Evolutionary conservation across 2,113 vertebrate species (phyloP).

Genomic region (Tychaedon coryphoeus): DNA sequence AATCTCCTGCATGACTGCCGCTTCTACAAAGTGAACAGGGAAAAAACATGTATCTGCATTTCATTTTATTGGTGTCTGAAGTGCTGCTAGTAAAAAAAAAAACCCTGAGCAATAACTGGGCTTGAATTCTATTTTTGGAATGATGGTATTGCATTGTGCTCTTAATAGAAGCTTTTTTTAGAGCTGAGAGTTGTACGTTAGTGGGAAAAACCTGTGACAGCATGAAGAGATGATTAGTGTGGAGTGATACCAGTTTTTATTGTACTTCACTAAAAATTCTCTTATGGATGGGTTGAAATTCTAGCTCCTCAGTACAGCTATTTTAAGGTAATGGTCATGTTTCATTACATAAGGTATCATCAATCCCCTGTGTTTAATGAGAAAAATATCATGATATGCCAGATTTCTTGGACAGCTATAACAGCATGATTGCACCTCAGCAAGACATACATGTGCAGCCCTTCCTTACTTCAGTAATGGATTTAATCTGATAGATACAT

Average conservation of each 20-base stretch:
- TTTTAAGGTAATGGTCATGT: background rate
- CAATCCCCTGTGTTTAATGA: background rate
- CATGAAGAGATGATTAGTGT: background rate
- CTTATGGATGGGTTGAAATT: background rate
- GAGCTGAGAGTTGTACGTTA: background rate
- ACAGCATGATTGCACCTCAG: background rate
- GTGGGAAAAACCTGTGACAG: background rate
- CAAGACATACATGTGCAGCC: background rate
- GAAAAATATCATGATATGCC: background rate
- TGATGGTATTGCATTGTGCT: background rate
- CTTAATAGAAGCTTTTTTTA: background rate
- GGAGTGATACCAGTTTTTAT: background rate
- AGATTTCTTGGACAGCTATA: background rate
- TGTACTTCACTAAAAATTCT: background rate
- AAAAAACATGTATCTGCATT: background rate
- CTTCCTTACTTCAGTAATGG: background rate
- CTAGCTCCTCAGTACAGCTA: background rate
- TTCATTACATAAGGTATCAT: background rate
- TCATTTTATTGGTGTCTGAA: conserved; percentile 11
- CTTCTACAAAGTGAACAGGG: background rate
- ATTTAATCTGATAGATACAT: background rate
- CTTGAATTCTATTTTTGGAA: background rate
- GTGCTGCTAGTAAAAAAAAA: background rate
- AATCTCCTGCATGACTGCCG: background rate
- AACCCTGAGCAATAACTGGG: background rate